A percentile compares a stretch with the other conserved stretches of the same genome.
Evolutionary conservation across 2,797 vertebrate genomes (phyloP).

Genomic region (Rhyacichthys aspro): DNA sequence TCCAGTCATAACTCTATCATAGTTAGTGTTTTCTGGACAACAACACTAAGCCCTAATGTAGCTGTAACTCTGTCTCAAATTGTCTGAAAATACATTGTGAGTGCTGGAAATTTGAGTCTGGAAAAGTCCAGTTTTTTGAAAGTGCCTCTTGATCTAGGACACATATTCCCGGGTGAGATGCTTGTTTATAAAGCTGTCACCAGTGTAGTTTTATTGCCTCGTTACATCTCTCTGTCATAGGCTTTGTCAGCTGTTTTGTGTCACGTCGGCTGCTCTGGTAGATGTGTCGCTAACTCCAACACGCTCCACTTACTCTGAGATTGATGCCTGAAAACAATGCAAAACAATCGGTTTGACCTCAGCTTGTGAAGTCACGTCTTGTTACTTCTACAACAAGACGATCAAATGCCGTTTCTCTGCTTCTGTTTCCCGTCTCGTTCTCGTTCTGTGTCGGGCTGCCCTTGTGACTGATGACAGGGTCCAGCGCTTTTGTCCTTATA

Average conservation of each 20-base stretch:
- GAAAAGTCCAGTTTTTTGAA: not conserved
- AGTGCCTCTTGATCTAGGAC: constrained; percentile 31
- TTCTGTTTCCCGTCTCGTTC: constrained; percentile 36
- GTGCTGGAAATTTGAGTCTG: not conserved
- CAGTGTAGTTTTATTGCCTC: constrained; percentile 40
- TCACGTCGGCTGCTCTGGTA: not conserved
- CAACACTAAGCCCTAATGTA: no score
- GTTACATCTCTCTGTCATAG: constrained; percentile 10
- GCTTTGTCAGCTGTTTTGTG: not conserved
- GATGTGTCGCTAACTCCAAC: not conserved
- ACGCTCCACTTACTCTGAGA: not conserved
- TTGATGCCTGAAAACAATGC: not conserved
- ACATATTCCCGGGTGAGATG: constrained; percentile 25
- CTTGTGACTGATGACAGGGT: constrained; percentile 76
- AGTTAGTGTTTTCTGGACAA: no score
- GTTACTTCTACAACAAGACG: not conserved
- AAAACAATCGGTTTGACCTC: constrained; percentile 4
- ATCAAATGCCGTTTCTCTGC: constrained; percentile 38
- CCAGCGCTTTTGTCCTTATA: constrained; percentile 80
- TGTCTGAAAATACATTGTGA: no score
- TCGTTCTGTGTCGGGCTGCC: constrained; percentile 62
- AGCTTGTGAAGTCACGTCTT: not conserved
- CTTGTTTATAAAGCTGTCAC: constrained; percentile 43
- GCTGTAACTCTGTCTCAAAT: no score
- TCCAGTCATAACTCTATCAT: no score